Evolutionary conservation across 2,888 invertebrate species (phyloP).

Genomic region (Drosophila sordidula): DNA sequence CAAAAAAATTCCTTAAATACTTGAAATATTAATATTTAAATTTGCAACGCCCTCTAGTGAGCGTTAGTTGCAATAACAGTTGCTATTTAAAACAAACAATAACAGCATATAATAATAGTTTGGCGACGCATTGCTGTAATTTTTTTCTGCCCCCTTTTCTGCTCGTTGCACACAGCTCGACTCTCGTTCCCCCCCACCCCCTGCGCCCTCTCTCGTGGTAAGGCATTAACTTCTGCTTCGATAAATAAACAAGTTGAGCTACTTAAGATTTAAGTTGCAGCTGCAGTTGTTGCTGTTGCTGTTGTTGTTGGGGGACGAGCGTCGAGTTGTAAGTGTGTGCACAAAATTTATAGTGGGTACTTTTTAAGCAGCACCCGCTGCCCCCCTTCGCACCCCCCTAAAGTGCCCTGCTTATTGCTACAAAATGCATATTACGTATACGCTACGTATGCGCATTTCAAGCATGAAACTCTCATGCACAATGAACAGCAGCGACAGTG

Average conservation of each 20-base stretch:
- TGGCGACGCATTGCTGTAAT: constrained; percentile 42
- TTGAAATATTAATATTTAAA: neutral
- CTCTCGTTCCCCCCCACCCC: too few species aligned
- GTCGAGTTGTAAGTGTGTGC: constrained; percentile 67
- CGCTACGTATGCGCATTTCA: constrained; percentile 75
- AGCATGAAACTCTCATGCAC: constrained; percentile 77
- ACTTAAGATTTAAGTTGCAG: constrained; percentile 77
- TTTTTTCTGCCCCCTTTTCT: constrained; percentile 29
- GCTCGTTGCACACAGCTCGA: constrained; percentile 10
- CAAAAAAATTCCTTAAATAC: too few species aligned
- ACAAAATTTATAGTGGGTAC: constrained; percentile 72
- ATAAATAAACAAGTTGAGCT: constrained; percentile 81
- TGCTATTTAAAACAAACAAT: constrained; percentile 25
- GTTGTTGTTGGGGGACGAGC: constrained; percentile 59
- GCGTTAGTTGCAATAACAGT: constrained; percentile 10
- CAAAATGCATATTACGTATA: constrained; percentile 71
- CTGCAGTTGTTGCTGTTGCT: constrained; percentile 33
- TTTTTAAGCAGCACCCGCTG: constrained; percentile 30
- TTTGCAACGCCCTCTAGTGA: neutral
- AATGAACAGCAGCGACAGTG: constrained; percentile 63
- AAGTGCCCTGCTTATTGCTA: constrained; percentile 40
- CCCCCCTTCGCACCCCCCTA: neutral
- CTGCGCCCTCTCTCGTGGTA: constrained; percentile 10
- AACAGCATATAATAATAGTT: constrained; percentile 25
- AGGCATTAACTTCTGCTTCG: constrained; percentile 73